Conservation (phyloP, 2,888 invertebrate species). For the Cremastinae sp. region DNA sequence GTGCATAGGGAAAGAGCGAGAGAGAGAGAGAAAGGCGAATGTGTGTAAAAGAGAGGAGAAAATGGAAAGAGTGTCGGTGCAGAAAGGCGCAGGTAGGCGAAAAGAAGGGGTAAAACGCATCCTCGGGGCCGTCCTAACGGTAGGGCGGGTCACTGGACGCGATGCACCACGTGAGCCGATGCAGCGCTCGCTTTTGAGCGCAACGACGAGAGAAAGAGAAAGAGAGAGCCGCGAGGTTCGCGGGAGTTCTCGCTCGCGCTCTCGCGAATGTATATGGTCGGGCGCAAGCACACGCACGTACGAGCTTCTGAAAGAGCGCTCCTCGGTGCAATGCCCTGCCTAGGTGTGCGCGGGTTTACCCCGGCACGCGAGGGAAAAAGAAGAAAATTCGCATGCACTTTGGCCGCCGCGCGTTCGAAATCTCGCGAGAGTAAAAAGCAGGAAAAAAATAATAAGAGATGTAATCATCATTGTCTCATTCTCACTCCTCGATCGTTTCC, state of each 20-base stretch:
- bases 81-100: constrained; percentile 63
- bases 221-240: constrained; percentile 52
- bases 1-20: no score
- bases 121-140: constrained; percentile 81
- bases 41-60: constrained; percentile 53
- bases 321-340: constrained; percentile 79
- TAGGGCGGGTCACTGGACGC: constrained; percentile 81
- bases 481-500: constrained; percentile 21
- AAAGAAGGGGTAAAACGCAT: constrained; percentile 71
- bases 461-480: constrained; percentile 53
- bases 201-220: constrained; percentile 29
- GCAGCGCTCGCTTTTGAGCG: constrained; percentile 71
- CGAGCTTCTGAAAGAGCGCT: not conserved
- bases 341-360: constrained; percentile 77
- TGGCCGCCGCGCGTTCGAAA: not conserved
- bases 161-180: constrained; percentile 65
- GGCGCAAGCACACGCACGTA: constrained; percentile 42
- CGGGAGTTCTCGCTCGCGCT: constrained; percentile 49
- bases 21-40: constrained; percentile 36
- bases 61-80: constrained; percentile 56
- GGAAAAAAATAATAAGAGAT: constrained; percentile 23
- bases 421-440: not conserved
- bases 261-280: constrained; percentile 59
- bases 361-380: constrained; percentile 67
- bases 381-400: constrained; percentile 52